These are phyloP conservation scores for Apodemia zela DNA, from an alignment of 2,888 invertebrate genomes.

Conservation along the genomic window DNA sequence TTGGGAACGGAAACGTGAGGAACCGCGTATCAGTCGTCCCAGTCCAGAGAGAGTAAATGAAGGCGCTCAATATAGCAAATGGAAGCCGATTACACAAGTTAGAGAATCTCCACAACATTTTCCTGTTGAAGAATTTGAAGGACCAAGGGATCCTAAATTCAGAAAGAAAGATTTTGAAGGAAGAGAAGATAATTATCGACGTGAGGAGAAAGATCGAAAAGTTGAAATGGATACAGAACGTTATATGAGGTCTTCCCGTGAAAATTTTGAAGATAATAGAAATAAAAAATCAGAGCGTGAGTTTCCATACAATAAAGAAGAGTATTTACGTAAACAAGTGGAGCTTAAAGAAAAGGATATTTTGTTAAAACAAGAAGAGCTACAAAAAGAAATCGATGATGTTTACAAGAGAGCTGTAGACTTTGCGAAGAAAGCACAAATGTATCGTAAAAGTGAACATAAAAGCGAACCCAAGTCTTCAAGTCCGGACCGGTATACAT, in stretches of 20 bases:
- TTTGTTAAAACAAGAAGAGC: constrained; percentile 32
- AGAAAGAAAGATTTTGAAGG: constrained; percentile 26
- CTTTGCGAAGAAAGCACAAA: constrained; percentile 56
- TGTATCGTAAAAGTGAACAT: constrained; percentile 42
- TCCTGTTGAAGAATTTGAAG: constrained; percentile 22
- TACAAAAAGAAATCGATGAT: constrained; percentile 60
- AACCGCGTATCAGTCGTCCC: constrained; percentile 20
- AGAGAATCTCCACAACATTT: constrained; percentile 26
- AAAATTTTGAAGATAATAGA: constrained; percentile 25
- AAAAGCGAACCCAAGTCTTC: constrained; percentile 33
- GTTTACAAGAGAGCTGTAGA: constrained; percentile 58
- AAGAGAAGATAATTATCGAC: constrained; percentile 24
- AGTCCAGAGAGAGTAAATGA: constrained; percentile 29
- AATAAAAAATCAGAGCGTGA: constrained; percentile 24
- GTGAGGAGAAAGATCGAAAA: constrained; percentile 37
- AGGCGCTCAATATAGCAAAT: constrained; percentile 29
- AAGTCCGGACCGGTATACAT: constrained; percentile 1
- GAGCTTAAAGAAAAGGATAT: constrained; percentile 30
- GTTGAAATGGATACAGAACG: constrained; percentile 36
- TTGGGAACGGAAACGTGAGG: constrained; percentile 35
- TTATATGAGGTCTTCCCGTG: constrained; percentile 30
- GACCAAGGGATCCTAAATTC: constrained; percentile 24
- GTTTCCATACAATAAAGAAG: constrained; percentile 27
- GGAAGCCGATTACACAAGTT: constrained; percentile 28
- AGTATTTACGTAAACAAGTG: constrained; percentile 27